Evolutionary conservation across 1,140 invertebrate species (phyloP).

Genomic region (Aphis craccivora): DNA sequence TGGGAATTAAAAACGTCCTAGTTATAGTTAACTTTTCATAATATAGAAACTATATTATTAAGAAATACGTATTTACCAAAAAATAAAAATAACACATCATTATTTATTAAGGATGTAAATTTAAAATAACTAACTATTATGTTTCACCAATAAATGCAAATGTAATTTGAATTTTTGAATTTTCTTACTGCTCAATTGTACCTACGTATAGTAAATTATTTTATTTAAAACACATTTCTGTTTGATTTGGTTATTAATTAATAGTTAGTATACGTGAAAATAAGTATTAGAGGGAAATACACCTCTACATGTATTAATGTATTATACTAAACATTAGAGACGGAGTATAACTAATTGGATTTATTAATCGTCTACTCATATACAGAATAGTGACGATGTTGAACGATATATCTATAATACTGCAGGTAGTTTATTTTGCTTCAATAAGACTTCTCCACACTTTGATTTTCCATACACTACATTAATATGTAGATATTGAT

Average conservation of each 20-base stretch:
- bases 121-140: neutral
- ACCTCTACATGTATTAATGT: neutral
- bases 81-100: neutral
- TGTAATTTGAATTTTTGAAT: neutral
- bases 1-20: neutral
- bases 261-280: neutral
- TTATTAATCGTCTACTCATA: neutral
- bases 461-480: neutral
- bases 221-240: neutral
- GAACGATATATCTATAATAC: neutral
- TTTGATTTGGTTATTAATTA: neutral
- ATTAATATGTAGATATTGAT: neutral
- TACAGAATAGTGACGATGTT: neutral
- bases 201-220: neutral
- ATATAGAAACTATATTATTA: neutral
- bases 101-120: neutral
- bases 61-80: neutral
- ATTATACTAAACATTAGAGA: neutral
- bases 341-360: slow-evolving; percentile 23
- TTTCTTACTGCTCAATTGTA: neutral
- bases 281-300: neutral
- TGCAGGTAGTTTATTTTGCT: neutral
- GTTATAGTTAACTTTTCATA: neutral
- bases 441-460: neutral
- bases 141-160: neutral